phyloP scores from a whole-genome alignment of 2,888 invertebrate genomes.

The Ectobius pallidus region DNA sequence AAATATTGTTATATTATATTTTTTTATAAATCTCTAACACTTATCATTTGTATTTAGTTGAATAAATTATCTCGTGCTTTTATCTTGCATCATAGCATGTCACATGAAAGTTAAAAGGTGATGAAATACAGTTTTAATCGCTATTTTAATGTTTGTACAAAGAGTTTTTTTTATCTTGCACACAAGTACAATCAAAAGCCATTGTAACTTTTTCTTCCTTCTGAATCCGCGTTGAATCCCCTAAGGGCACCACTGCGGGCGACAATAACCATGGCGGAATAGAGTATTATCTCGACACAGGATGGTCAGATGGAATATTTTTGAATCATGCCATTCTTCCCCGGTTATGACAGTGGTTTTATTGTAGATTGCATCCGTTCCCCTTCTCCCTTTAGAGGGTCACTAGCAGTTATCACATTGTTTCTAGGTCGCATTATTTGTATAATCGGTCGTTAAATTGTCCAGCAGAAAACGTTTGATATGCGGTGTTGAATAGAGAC shows the following conservation, averaged over 20 bases:
- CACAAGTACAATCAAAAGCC: not conserved
- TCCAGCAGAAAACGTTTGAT: conserved; percentile 3
- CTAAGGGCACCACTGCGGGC: too few species aligned
- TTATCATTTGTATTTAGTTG: too few species aligned
- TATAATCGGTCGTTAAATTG: conserved; percentile 37
- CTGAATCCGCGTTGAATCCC: not conserved
- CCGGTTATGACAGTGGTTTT: not conserved
- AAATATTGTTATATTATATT: too few species aligned
- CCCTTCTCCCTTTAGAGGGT: not conserved
- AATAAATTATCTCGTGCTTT: too few species aligned
- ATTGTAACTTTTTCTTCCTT: not conserved
- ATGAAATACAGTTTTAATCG: too few species aligned
- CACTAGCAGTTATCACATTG: conserved; percentile 37
- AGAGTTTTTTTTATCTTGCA: too few species aligned
- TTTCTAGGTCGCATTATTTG: conserved; percentile 37
- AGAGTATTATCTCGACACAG: not conserved
- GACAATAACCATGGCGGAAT: conserved; percentile 16
- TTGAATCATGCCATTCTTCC: conserved; percentile 27
- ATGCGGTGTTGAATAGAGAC: conserved; percentile 31
- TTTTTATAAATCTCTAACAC: too few species aligned
- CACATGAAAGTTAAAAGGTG: too few species aligned
- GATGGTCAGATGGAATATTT: conserved; percentile 17
- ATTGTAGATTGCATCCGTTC: not conserved
- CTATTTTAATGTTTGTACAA: too few species aligned
- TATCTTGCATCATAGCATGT: too few species aligned